A percentile compares a stretch with the other conserved stretches of the same genome.
Evolutionary conservation across 2,797 vertebrate species (phyloP).

Genomic region (Leptoclinus maculatus): DNA sequence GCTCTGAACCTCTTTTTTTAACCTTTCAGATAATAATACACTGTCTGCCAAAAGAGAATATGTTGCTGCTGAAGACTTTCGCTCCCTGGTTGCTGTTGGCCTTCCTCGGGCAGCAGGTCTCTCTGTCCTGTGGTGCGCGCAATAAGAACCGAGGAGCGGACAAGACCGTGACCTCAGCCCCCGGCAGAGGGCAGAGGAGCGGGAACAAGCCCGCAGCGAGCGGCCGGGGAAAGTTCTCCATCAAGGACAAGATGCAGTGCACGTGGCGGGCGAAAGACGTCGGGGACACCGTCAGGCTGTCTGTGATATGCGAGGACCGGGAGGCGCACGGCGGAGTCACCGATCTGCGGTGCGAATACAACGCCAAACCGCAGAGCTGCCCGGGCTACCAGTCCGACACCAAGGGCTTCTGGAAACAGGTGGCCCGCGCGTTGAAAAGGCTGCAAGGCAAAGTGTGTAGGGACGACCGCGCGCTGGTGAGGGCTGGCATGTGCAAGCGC

Average conservation of each 20-base stretch:
- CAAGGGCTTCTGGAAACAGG: constrained; percentile 89
- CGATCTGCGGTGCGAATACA: constrained; percentile 81
- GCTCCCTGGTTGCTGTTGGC: constrained; percentile 79
- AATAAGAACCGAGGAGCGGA: constrained; percentile 39
- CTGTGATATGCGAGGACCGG: constrained; percentile 77
- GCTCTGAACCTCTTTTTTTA: neutral
- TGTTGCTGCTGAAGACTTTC: constrained; percentile 65
- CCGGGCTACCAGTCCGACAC: constrained; percentile 72
- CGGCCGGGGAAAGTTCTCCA: constrained; percentile 82
- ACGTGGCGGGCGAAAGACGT: constrained; percentile 78
- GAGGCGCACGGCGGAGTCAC: constrained; percentile 46
- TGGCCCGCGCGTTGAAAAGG: constrained; percentile 82
- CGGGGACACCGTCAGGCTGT: constrained; percentile 63
- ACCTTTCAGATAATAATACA: constrained; percentile 17
- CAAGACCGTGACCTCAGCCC: neutral
- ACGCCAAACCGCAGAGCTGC: constrained; percentile 84
- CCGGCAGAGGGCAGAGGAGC: constrained; percentile 31
- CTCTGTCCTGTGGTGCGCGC: constrained; percentile 66
- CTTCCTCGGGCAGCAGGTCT: constrained; percentile 73
- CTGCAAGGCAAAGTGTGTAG: constrained; percentile 83
- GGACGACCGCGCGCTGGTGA: constrained; percentile 80
- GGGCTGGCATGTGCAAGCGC: constrained; percentile 84
- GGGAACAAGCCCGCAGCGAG: neutral
- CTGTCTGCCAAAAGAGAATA: constrained; percentile 29
- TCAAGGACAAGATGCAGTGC: constrained; percentile 81